Percentiles rank a stretch among this genome's conserved stretches.
Evolutionary conservation across 2,797 vertebrate species (phyloP).

Genomic region (Eurystomus glaucurus): DNA sequence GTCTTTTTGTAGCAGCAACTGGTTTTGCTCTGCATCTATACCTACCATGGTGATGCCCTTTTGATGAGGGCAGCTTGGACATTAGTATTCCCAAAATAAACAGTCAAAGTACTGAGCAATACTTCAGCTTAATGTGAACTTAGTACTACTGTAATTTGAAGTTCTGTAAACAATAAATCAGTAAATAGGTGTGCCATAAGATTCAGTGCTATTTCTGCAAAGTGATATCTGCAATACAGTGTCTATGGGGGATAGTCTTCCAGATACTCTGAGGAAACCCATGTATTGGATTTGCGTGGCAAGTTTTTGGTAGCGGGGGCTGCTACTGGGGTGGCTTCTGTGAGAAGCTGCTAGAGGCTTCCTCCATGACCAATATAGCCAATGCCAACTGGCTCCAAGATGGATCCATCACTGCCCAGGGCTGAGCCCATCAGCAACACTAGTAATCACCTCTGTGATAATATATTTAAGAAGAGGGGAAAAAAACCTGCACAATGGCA

Average conservation of each 20-base stretch:
- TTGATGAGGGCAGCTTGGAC: background rate
- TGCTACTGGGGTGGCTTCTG: background rate
- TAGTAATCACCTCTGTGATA: background rate
- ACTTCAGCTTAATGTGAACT: background rate
- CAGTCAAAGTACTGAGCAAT: background rate
- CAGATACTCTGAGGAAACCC: background rate
- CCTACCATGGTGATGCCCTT: background rate
- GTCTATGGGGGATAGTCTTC: background rate
- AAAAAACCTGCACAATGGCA: background rate
- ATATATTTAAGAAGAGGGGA: background rate
- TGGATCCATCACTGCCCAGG: background rate
- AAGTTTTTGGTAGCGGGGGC: background rate
- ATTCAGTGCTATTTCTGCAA: background rate
- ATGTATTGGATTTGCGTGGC: background rate
- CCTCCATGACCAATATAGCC: rapidly evolving
- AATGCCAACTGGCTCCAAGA: background rate
- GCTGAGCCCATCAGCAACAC: rapidly evolving
- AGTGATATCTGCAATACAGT: background rate
- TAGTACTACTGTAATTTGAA: background rate
- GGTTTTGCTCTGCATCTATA: background rate
- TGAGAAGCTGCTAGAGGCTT: background rate
- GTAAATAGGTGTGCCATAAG: background rate
- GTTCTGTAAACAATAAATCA: background rate
- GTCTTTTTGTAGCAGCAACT: background rate
- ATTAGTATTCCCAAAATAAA: background rate